A percentile compares a stretch with the other conserved stretches of the same genome.
Conservation (phyloP, 2,888 invertebrate genomes). For the Baronia brevicornis region DNA sequence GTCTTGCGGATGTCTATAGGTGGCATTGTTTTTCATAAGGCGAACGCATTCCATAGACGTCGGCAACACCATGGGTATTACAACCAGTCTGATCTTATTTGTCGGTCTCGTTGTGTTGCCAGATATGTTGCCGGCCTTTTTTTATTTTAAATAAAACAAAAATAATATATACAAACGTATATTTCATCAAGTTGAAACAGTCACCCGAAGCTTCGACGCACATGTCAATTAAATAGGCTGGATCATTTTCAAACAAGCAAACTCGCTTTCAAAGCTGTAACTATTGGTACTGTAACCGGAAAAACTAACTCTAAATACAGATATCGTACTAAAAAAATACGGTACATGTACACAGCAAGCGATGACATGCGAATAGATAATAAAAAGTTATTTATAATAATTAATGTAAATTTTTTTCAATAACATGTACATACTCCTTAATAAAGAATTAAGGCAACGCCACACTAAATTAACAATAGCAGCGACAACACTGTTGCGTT, state of each 20-base stretch:
- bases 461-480: too few species aligned
- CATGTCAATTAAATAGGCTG: constrained; percentile 32
- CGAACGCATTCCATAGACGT: too few species aligned
- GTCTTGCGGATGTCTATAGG: too few species aligned
- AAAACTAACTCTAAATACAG: constrained; percentile 8
- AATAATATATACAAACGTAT: constrained; percentile 43
- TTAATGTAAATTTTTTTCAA: constrained; percentile 7
- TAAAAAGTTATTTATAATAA: constrained; percentile 7
- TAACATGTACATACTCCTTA: background rate
- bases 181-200: constrained; percentile 49
- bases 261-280: background rate
- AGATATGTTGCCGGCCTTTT: constrained; percentile 15
- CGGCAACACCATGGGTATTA: too few species aligned
- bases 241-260: constrained; percentile 6
- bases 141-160: constrained; percentile 26
- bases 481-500: too few species aligned
- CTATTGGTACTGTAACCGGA: constrained; percentile 5
- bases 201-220: constrained; percentile 42
- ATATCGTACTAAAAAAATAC: constrained; percentile 7
- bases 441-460: too few species aligned
- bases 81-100: too few species aligned
- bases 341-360: constrained; percentile 2
- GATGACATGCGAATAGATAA: constrained; percentile 1
- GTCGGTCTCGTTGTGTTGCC: too few species aligned
- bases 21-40: too few species aligned